phyloP scores from a whole-genome alignment of 2,113 vertebrate species.

The Vulpes lagopus region DNA sequence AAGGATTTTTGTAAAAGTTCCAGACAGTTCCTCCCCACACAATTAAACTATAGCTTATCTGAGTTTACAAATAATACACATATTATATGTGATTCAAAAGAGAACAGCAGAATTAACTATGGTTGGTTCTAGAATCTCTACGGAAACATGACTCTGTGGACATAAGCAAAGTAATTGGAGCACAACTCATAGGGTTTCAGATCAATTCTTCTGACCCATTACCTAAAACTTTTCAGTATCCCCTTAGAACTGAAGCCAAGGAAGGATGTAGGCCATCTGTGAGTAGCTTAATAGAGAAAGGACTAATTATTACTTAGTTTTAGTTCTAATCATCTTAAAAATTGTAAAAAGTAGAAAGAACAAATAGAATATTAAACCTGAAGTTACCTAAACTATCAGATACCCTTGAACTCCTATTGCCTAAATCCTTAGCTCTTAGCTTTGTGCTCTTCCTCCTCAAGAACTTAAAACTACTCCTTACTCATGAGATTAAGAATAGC shows the following conservation, averaged over 20 bases:
- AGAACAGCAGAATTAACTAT: slow-evolving; percentile 3
- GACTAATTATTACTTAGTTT: slow-evolving; percentile 35
- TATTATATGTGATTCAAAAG: neutral
- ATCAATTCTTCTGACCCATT: slow-evolving; percentile 19
- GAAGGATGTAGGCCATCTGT: slow-evolving; percentile 17
- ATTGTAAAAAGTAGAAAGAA: neutral
- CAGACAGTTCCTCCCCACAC: neutral
- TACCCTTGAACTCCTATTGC: neutral
- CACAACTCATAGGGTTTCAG: neutral
- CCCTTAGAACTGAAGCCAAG: slow-evolving; percentile 9
- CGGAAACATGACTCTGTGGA: neutral
- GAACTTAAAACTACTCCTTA: neutral
- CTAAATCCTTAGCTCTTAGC: slow-evolving; percentile 9
- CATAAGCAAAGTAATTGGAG: neutral
- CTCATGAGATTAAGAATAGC: neutral
- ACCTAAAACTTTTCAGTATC: slow-evolving; percentile 6
- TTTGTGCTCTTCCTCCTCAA: neutral
- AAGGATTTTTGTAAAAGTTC: neutral
- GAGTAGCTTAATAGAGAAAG: neutral
- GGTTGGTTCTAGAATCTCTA: neutral
- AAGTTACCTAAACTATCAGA: neutral
- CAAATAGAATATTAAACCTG: slow-evolving; percentile 22
- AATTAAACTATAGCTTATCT: neutral
- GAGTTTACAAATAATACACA: neutral
- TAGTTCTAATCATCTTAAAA: slow-evolving; percentile 13